Conservation (phyloP, 2,113 vertebrate species). For the Silurus meridionalis region DNA sequence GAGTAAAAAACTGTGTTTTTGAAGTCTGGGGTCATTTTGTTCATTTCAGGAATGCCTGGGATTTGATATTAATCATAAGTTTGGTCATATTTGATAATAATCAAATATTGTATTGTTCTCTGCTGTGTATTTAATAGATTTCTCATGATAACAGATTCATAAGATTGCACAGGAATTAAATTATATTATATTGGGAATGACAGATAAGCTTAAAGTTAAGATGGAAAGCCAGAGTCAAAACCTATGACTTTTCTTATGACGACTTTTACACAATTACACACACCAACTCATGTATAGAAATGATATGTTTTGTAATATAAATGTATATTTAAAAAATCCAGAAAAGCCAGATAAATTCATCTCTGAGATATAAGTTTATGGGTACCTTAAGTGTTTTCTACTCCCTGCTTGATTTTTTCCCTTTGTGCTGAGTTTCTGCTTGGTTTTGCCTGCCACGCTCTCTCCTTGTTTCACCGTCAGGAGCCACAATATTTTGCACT, state of each 20-base stretch:
- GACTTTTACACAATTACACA: background rate
- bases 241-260: background rate
- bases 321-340: background rate
- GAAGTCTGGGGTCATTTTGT: background rate
- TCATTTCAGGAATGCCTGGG: background rate
- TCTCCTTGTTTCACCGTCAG: constrained; percentile 15
- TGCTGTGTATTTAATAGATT: background rate
- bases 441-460: background rate
- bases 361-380: background rate
- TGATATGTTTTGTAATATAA: background rate
- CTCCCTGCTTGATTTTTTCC: background rate
- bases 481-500: constrained; percentile 25
- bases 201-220: background rate
- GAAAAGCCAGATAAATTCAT: background rate
- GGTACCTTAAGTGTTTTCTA: background rate
- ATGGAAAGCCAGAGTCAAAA: background rate
- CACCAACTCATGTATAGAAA: background rate
- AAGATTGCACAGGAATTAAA: background rate
- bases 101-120: background rate
- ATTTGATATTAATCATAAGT: background rate
- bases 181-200: background rate
- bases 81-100: background rate
- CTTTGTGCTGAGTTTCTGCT: background rate
- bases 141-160: background rate
- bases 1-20: background rate